These are phyloP conservation scores for Nomada fucata DNA, from an alignment of 2,888 invertebrate species.

Conservation along the genomic window DNA sequence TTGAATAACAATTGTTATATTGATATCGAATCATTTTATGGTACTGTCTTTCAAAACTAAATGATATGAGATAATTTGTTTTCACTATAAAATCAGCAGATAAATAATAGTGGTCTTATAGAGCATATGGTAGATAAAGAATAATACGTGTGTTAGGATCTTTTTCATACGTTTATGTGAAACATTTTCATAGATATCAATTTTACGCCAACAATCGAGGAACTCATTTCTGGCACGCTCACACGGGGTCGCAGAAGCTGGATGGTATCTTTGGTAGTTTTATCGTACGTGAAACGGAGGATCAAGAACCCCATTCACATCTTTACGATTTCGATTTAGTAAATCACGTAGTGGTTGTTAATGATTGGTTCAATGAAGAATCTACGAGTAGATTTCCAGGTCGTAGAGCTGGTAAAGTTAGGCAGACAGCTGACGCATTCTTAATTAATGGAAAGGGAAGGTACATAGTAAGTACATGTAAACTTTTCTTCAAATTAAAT, in stretches of 20 bases:
- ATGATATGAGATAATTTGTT: no score
- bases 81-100: no score
- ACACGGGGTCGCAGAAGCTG: conserved; percentile 85
- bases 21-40: no score
- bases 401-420: conserved; percentile 82
- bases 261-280: conserved; percentile 87
- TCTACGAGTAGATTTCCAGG: conserved; percentile 84
- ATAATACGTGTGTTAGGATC: not conserved
- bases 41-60: no score
- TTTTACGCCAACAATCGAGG: conserved; percentile 80
- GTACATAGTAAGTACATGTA: conserved; percentile 21
- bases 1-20: no score
- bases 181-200: conserved; percentile 78
- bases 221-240: conserved; percentile 84
- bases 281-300: conserved; percentile 85
- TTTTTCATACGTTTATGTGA: not conserved
- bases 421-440: conserved; percentile 79
- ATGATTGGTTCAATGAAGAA: conserved; percentile 85
- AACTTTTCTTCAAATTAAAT: not conserved
- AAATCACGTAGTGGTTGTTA: conserved; percentile 85
- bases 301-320: conserved; percentile 74
- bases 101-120: no score
- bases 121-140: not conserved
- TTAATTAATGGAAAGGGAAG: conserved; percentile 81
- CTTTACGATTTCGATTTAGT: conserved; percentile 85